phyloP scores from a whole-genome alignment of 1,140 invertebrate species.

The Drosophila kikkawai region DNA sequence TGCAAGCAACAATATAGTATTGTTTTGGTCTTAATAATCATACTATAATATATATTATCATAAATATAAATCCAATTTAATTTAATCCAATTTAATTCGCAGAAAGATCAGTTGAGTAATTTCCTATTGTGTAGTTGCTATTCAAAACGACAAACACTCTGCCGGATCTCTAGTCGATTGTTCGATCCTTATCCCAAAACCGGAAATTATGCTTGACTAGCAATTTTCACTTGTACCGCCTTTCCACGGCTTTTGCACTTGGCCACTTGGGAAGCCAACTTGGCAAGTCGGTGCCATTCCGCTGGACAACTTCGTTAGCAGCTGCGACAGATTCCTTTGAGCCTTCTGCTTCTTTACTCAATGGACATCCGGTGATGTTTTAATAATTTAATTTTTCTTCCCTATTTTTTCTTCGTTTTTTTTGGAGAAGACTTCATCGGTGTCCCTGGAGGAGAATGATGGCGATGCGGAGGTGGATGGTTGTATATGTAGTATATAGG shows the following conservation, averaged over 20 bases:
- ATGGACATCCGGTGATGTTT: conserved; percentile 80
- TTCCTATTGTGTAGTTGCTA: neutral
- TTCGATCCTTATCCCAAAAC: conserved; percentile 45
- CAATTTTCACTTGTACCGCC: conserved; percentile 24
- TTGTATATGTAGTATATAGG: conserved; percentile 26
- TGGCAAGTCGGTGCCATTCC: neutral
- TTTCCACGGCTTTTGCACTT: conserved; percentile 35
- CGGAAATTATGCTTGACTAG: conserved; percentile 64
- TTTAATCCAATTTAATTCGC: neutral
- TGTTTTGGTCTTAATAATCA: neutral
- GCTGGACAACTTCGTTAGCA: conserved; percentile 42
- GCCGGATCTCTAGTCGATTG: conserved; percentile 14
- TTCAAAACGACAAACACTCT: neutral
- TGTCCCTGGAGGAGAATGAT: conserved; percentile 27
- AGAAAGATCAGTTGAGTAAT: conserved; percentile 1
- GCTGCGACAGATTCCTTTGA: conserved; percentile 68
- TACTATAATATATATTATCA: neutral
- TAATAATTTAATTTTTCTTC: conserved; percentile 80
- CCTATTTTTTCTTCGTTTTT: conserved; percentile 26
- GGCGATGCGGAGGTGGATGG: conserved; percentile 19
- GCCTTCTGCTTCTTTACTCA: conserved; percentile 61
- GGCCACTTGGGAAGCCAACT: conserved; percentile 11
- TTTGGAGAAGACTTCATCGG: conserved; percentile 35
- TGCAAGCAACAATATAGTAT: too few relatives aligned
- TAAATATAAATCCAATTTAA: too few relatives aligned